phyloP scores from a whole-genome alignment of 2,888 invertebrate genomes.

The Perdita meconis region DNA sequence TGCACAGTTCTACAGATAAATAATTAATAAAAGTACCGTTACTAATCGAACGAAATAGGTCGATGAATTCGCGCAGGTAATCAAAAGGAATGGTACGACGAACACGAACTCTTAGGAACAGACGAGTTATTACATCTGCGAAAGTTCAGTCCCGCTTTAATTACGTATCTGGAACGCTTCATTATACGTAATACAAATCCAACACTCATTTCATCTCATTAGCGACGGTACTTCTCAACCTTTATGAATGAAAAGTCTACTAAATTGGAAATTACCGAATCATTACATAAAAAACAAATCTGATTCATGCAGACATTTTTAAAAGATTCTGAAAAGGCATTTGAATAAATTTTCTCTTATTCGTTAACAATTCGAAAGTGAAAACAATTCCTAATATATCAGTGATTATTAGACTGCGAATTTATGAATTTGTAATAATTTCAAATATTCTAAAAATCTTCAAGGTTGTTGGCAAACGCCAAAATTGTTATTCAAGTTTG shows the following conservation, averaged over 20 bases:
- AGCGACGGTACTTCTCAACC: background rate
- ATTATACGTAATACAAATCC: constrained; percentile 1
- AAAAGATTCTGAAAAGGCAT: no score
- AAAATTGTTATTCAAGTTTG: no score
- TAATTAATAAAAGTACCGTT: background rate
- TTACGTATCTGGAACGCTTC: constrained; percentile 2
- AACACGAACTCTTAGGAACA: background rate
- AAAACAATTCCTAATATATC: no score
- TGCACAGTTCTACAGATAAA: background rate
- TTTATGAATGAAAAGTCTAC: background rate
- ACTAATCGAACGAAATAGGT: background rate
- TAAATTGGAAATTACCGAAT: background rate
- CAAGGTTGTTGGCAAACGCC: no score
- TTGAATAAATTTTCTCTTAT: no score
- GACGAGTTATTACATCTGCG: background rate
- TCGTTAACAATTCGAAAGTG: no score
- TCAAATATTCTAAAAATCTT: no score
- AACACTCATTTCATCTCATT: background rate
- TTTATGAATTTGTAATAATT: no score
- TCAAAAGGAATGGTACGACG: background rate
- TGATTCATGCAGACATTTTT: background rate
- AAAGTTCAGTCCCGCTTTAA: background rate
- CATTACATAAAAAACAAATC: background rate
- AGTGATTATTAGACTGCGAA: no score
- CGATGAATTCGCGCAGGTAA: background rate